Base-by-base conservation (phyloP, 2,888 invertebrate genomes). In the Orgyia antiqua region DNA sequence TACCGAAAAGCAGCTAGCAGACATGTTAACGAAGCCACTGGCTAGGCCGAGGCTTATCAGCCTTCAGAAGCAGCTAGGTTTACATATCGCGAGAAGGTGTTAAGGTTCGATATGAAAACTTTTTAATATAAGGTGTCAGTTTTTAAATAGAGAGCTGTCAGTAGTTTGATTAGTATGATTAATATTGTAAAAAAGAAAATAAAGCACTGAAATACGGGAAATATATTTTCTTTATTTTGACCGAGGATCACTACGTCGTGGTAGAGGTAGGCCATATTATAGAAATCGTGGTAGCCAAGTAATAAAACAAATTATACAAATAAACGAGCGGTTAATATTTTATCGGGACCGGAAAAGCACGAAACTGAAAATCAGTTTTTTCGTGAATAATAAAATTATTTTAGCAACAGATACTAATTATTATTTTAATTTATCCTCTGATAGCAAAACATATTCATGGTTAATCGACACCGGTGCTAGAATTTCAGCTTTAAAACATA, bases 381-480 rank as follows among this genome's bases (percentile, higher is more conserved):
- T 19, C 5, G 8, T 8, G 4, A 19, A 19, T 19, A 19, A 19
- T 19, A 8, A 19, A 3, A 5, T 19, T 5, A 19, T 19, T 19
- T 19, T 19, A 6, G 7, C 19, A 6, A 7, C 5, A 3, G 7
- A 19, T 19, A 19, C 8, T 19, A 19, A 8, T 19, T 19, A n/a
- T 8, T 4, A 2, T 8, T 8, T 19, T 2, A 3, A n/a, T 19
- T 19, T 19, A 19, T 26, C 15, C n/a, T 15, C 12, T 10, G 10
- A 27, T 27, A 1, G 7, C 4, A 10, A 18, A n/a, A n/a, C 11
- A 24, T 18, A 29, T 29, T 24, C 17, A 24, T 23, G 20, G 24
- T 3, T 15, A 11, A 6, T 13, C 48, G n/a, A 46, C 40, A 25
- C 20, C 42, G 3, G 45, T 47, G 29, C 39, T 49, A 13, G 38